phyloP scores from a whole-genome alignment of 2,797 vertebrate genomes.

The Gila robusta region DNA sequence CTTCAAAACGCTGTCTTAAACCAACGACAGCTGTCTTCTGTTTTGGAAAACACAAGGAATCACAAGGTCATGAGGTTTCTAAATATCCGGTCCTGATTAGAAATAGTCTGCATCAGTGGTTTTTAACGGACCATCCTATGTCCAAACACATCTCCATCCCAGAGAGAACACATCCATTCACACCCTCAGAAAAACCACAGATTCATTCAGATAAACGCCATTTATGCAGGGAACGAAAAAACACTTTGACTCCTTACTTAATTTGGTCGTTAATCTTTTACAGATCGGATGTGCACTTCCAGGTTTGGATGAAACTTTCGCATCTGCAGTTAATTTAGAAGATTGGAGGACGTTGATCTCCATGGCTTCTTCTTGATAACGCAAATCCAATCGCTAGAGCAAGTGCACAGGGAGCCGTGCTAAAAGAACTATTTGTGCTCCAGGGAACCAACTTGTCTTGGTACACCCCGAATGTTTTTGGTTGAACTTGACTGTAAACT shows the following conservation, averaged over 20 bases:
- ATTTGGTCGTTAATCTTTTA: constrained; percentile 27
- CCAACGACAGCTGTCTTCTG: neutral
- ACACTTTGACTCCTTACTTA: constrained; percentile 10
- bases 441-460: constrained; percentile 52
- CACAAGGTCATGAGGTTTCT: constrained; percentile 73
- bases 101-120: neutral
- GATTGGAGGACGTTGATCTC: neutral
- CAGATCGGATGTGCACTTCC: constrained; percentile 16
- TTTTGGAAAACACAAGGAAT: neutral
- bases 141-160: constrained; percentile 1
- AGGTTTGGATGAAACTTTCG: neutral
- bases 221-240: neutral
- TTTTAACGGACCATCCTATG: constrained; percentile 7
- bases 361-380: constrained; percentile 13
- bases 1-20: neutral
- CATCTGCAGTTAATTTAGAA: constrained; percentile 1
- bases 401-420: constrained; percentile 16
- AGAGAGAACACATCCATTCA: constrained; percentile 9
- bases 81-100: constrained; percentile 65
- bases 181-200: neutral
- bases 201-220: neutral
- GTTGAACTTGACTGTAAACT: constrained; percentile 66
- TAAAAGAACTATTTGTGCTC: constrained; percentile 1
- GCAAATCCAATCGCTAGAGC: neutral
- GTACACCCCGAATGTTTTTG: constrained; percentile 65